Evolutionary conservation across 2,888 invertebrate genomes (phyloP).

Genomic region (Bugula neritina): DNA sequence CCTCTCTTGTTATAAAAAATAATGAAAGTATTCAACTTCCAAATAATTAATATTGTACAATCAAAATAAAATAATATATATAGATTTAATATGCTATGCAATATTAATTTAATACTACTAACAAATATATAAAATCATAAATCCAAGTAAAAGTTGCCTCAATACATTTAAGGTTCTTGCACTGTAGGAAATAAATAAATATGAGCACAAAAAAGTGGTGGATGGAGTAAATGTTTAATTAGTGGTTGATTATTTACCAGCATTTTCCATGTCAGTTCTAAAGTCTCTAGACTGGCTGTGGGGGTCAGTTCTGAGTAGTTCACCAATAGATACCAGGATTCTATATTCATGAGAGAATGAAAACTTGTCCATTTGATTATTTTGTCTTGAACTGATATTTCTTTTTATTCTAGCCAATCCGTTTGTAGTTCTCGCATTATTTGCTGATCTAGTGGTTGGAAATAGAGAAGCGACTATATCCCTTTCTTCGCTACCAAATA

Average conservation of each 20-base stretch:
- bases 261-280: not conserved
- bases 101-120: too few species aligned
- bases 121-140: too few species aligned
- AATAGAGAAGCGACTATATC: not conserved
- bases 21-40: too few species aligned
- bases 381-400: not conserved
- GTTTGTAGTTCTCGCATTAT: not conserved
- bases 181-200: too few species aligned
- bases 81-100: too few species aligned
- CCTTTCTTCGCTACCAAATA: conserved; percentile 1
- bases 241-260: not conserved
- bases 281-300: not conserved
- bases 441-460: not conserved
- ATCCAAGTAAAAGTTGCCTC: too few species aligned
- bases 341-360: conserved; percentile 5
- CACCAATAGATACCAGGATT: not conserved
- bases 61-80: too few species aligned
- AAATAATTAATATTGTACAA: too few species aligned
- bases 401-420: not conserved
- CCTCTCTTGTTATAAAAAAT: too few species aligned
- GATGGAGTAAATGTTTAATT: not conserved
- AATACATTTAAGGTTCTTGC: too few species aligned
- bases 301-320: not conserved
- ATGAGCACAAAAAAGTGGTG: not conserved
- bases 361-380: not conserved